Conservation (phyloP, 1,140 invertebrate species). For the Cataglyphis hispanica region DNA sequence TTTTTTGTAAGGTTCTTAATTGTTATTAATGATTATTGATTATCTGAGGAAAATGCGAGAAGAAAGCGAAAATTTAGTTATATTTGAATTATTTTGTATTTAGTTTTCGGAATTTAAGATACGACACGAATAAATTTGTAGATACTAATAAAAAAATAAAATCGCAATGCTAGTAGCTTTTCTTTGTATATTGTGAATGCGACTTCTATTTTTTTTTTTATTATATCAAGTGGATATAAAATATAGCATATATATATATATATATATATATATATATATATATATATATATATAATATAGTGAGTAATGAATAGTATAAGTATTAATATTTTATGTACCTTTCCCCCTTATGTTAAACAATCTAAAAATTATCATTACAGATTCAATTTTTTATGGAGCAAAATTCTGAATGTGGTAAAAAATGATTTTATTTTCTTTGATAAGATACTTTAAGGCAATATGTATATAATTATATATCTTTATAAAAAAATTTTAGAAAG, state of each 20-base stretch:
- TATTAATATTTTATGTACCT: too few species aligned
- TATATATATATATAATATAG: too few species aligned
- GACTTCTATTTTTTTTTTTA: not conserved
- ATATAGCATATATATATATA: not conserved
- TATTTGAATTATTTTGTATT: constrained; percentile 83
- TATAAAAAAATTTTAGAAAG: not conserved
- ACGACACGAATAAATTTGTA: constrained; percentile 81
- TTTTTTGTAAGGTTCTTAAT: not conserved
- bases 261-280: not conserved
- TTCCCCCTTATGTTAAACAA: too few species aligned
- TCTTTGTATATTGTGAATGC: not conserved
- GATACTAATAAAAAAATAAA: not conserved
- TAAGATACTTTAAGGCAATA: not conserved
- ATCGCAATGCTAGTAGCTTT: not conserved
- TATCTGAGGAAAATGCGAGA: not conserved
- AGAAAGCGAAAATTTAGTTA: constrained; percentile 40
- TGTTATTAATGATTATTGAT: not conserved
- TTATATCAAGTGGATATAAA: not conserved
- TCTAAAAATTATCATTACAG: too few species aligned
- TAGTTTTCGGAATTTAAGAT: constrained; percentile 76
- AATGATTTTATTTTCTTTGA: not conserved
- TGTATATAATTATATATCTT: not conserved
- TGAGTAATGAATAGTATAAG: too few species aligned
- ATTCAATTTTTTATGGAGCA: too few species aligned
- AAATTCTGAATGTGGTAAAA: not conserved